Percentiles rank a stretch among this genome's conserved stretches.
Conservation (phyloP, 2,888 invertebrate genomes). For the Glyphotaelius pellucidus region DNA sequence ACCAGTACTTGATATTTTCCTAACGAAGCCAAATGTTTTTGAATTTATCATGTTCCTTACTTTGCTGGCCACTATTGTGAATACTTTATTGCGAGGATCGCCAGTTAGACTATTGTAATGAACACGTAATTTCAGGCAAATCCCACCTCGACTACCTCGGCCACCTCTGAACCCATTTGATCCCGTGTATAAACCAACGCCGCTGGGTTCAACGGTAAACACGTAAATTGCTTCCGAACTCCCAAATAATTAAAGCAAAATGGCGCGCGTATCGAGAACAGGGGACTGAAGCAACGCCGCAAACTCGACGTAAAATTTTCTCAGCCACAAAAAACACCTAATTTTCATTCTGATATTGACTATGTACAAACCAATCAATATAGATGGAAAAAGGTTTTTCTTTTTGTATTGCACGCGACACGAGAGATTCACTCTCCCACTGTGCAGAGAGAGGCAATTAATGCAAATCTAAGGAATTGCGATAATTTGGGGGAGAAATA, state of each 20-base stretch:
- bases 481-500: no score
- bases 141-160: not conserved
- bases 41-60: no score
- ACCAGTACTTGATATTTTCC: no score
- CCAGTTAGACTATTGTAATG: not conserved
- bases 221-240: not conserved
- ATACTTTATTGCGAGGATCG: not conserved
- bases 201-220: not conserved
- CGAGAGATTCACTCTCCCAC: no score
- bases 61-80: not conserved
- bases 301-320: not conserved
- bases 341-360: not conserved
- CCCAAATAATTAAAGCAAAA: not conserved
- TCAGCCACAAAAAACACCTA: not conserved
- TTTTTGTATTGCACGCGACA: no score
- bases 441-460: no score
- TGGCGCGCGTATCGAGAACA: not conserved
- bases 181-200: not conserved
- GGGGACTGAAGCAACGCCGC: not conserved
- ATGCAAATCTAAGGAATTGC: no score
- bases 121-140: not conserved
- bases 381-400: no score
- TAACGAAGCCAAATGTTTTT: no score
- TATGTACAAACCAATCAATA: no score
- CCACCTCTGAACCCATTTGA: slow-evolving; percentile 2